Evolutionary conservation across 2,888 invertebrate species (phyloP), one percentile per base, ranked within the genome.

Genomic region (Oasisia sp.): DNA sequence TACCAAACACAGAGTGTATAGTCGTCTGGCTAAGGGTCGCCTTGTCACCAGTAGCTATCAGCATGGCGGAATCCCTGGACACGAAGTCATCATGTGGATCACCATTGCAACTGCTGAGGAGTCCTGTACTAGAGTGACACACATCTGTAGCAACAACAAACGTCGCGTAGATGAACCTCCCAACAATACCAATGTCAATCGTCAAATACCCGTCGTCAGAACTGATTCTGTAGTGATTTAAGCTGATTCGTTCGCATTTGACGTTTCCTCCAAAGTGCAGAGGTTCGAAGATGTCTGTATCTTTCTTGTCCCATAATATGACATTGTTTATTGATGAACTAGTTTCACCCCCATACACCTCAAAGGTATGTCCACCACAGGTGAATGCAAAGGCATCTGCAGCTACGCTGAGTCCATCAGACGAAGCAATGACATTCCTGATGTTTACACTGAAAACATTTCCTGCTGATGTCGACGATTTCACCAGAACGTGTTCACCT

Each of bases 1-100:
- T 91, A 4, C 93, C 94, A 92, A 94, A 95, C 38, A 89, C 91
- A 12, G 92, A 91, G 44, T 94, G 93, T 38, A 95, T 93, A 74
- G 94, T 92, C 11, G 91, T 90, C 56, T 93, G 92, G 89, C 92
- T 93, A 14, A 94, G 91, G 38, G 93, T 92, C 32, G 92, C 91
- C 27, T 56, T 32, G 32, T 32, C 32, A 12, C 44, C 74, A 32
- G 27, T 50, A 44, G 56, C 44, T 32, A 14, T 45, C 91, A 92
- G 32, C 91, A 58, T 19, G 27, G 38, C 38, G 4, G 32, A 44
- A 56, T 90, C n/a, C n/a, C 11, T 1, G 12, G 89, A 27, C 32
- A 58, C 19, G 45, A 92, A 91, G 50, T 92, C 92, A 92, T 92
- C 45, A 5, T 58, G 14, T n/a, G 89, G 89, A 27, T 32, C n/a